Conservation (phyloP, 2,113 vertebrate genomes). For the Labrus mixtus region DNA sequence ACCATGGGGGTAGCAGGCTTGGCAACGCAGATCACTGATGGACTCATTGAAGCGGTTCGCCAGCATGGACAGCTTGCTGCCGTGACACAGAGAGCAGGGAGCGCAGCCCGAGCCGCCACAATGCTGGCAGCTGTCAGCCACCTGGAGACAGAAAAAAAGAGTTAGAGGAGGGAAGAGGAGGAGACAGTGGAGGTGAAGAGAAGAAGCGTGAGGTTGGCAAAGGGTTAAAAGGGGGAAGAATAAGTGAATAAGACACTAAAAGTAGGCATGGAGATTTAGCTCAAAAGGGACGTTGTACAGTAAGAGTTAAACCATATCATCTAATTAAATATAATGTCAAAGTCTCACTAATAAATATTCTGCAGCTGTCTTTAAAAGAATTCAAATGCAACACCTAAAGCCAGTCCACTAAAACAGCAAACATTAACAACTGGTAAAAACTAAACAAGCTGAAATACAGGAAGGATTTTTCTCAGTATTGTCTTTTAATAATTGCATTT, state of each 20-base stretch:
- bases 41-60: conserved; percentile 96
- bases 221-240: conserved; percentile 6
- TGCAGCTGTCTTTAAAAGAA: conserved; percentile 12
- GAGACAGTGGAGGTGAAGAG: conserved; percentile 9
- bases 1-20: conserved; percentile 92
- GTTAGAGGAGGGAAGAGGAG: conserved; percentile 38
- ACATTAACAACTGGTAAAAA: conserved; percentile 30
- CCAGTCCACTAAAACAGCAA: conserved; percentile 8
- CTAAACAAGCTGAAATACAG: conserved; percentile 26
- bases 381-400: not conserved
- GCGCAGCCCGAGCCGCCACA: conserved; percentile 91
- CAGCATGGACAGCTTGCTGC: conserved; percentile 98
- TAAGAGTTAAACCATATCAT: not conserved
- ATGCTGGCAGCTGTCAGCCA: conserved; percentile 82
- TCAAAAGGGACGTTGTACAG: not conserved
- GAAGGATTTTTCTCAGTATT: conserved; percentile 1
- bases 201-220: conserved; percentile 35
- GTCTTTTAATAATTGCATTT: conserved; percentile 25
- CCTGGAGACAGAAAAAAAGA: conserved; percentile 79
- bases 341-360: not conserved
- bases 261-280: not conserved
- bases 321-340: not conserved
- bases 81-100: conserved; percentile 95
- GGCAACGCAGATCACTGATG: conserved; percentile 92
- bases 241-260: not conserved